These are phyloP conservation scores for Calameuta filiformis DNA, from an alignment of 2,888 invertebrate species.

Conservation along the genomic window DNA sequence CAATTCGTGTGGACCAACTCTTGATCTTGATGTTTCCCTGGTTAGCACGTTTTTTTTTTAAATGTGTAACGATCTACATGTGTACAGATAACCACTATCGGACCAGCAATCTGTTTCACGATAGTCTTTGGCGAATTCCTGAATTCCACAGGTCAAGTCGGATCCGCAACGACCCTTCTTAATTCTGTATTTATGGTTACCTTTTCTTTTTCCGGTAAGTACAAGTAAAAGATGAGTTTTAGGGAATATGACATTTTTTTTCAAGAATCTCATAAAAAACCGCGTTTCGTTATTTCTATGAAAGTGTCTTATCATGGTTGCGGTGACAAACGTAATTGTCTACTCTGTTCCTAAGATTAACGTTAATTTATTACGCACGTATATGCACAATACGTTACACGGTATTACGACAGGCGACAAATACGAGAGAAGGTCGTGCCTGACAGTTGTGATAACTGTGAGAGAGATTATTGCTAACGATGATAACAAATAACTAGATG, in stretches of 20 bases:
- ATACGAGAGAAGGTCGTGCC: neutral
- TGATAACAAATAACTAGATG: neutral
- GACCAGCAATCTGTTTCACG: conserved; percentile 77
- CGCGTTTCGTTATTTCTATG: neutral
- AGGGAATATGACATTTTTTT: neutral
- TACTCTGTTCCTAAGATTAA: neutral
- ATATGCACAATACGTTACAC: neutral
- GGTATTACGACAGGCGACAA: neutral
- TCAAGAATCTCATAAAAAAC: neutral
- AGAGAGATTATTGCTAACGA: neutral
- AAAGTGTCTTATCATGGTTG: neutral
- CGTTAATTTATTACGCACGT: neutral
- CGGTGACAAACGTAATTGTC: neutral
- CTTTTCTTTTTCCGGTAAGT: conserved; percentile 72
- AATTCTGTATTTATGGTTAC: conserved; percentile 78
- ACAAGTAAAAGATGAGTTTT: neutral
- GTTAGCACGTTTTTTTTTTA: neutral
- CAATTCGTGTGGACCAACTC: neutral
- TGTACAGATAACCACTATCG: conserved; percentile 73
- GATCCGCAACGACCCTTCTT: conserved; percentile 76
- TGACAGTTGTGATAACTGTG: too few relatives aligned
- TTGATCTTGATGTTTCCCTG: neutral
- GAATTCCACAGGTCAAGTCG: conserved; percentile 73
- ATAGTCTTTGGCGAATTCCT: conserved; percentile 79
- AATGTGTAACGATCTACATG: neutral